Base-by-base conservation (phyloP, 2,888 invertebrate genomes). In the Byasa hedistus region DNA sequence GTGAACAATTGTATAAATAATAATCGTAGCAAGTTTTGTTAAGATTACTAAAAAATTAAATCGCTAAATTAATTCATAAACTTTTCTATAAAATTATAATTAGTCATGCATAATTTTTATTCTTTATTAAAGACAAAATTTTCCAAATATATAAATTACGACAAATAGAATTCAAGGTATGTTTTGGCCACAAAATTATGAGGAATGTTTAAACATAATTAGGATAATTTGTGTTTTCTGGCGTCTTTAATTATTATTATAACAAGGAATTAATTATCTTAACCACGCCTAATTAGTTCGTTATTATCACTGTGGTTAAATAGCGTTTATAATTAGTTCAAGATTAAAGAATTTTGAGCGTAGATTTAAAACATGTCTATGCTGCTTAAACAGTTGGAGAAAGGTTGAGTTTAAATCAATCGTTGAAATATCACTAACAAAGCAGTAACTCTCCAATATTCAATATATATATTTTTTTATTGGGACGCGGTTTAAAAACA, bases 251-350 rank as follows among this genome's bases (percentile, higher is more conserved):
- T 61, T 62, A 54, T 48, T 56, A 58, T 61, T 57, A 57, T 32
- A 62, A 62, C 52, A 61, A 61, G 15, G 48, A 57, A 59, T 61
- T 65, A 61, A 65, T 65, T 65, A 65, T 48, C 39, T 51, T 61
- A 57, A 66, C 57, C 36, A 39, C 61, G 60, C 55, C 56, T 57
- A 65, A 48, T 48, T 60, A 61, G 56, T n/a, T 58, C 57, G n/a
- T 52, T 52, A 57, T 57, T 54, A 39, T n/a, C 54, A 74, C 78
- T 22, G 12, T 54, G 52, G 21, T 22, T n/a, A n/a, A n/a, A n/a
- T n/a, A n/a, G n/a, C n/a, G n/a, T n/a, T 54, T 54, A 54, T 12
- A 23, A 22, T 22, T 0, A 22, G n/a, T 22, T 22, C 2, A 15
- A 22, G 22, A 22, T 54, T 10, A 54, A 22, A 19, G n/a, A 48